Base-by-base conservation (phyloP, 1,140 invertebrate genomes). In the Nephotettix cincticeps region DNA sequence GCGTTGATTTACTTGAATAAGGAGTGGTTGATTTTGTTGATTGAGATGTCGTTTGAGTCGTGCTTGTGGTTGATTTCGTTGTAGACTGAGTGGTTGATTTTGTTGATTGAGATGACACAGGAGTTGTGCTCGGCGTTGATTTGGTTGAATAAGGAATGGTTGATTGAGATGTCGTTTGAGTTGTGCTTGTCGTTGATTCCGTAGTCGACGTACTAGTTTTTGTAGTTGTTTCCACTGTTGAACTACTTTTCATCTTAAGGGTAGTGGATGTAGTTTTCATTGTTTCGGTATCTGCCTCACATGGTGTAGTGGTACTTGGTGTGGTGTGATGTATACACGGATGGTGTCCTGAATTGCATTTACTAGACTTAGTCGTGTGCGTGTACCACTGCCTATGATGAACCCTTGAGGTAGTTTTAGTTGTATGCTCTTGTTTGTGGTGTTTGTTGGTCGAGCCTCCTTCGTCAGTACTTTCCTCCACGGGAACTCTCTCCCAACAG, bases 141-240 rank as follows among this genome's bases (percentile, higher is more conserved):
- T 13, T 45, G 11, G 66, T 25, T 17, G 66, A 3, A 17, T 17
- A 3, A n/a, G 66, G 11, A 51, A 25, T 61, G 11, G 56, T 27
- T 61, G 27, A 28, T 23, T 13, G 14, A 28, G 56, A 28, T 30
- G 9, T 61, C 1, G 56, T 61, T 4, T 9, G 9, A 28, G 28
- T 28, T 4, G 28, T 11, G 19, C 28, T 23, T 17, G 63, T 32
- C 6, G 30, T 36, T 43, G 63, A 9, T 32, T 28, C n/a, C 63
- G 63, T 65, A 9, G 28, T 32, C n/a, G 13, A 13, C 17, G 63
- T 61, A 11, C 19, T 63, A 28, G 56, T 29, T 54, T 23, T 36
- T 27, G 56, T 36, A 19, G 43, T 56, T 36, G 69, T 65, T 32
- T 9, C 43, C 14, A 58, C 9, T 47, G 56, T 65, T 70, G 68